A percentile compares a stretch with the other conserved stretches of the same genome.
Conservation (phyloP, 2,888 invertebrate species). For the Podotricha telesiphe region DNA sequence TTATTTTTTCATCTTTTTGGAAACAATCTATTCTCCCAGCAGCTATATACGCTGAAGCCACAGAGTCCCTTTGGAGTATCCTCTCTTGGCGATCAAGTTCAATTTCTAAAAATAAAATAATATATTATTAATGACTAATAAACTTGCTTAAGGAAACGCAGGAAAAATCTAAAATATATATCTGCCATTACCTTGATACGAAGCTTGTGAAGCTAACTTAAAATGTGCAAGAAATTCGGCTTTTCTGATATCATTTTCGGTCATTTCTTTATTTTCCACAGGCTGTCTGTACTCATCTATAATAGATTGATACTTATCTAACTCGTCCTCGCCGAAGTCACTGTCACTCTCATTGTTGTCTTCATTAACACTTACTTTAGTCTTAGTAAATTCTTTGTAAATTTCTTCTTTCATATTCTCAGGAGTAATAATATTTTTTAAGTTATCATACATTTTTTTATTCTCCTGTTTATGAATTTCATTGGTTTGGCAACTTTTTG, state of each 20-base stretch:
- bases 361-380: slow-evolving; percentile 61
- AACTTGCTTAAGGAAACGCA: too few species aligned
- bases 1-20: slow-evolving; percentile 59
- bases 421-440: slow-evolving; percentile 67
- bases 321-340: slow-evolving; percentile 79
- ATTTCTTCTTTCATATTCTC: slow-evolving; percentile 71
- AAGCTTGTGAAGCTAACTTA: slow-evolving; percentile 84
- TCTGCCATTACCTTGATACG: slow-evolving; percentile 81
- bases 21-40: slow-evolving; percentile 64
- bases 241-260: slow-evolving; percentile 75
- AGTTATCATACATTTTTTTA: slow-evolving; percentile 53
- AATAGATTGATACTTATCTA: slow-evolving; percentile 76
- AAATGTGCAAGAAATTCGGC: slow-evolving; percentile 85
- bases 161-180: neutral
- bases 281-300: slow-evolving; percentile 70
- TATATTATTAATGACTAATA: neutral
- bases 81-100: slow-evolving; percentile 85
- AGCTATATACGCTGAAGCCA: slow-evolving; percentile 78
- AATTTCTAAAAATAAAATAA: slow-evolving; percentile 61
- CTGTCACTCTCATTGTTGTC: slow-evolving; percentile 73
- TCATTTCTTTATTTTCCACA: slow-evolving; percentile 42
- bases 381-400: slow-evolving; percentile 66
- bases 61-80: slow-evolving; percentile 75
- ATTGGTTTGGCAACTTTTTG: slow-evolving; percentile 50
- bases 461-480: slow-evolving; percentile 53